Percentiles rank a stretch among this genome's conserved stretches.
phyloP scores from a whole-genome alignment of 2,113 vertebrate species.

The Collichthys lucidus region DNA sequence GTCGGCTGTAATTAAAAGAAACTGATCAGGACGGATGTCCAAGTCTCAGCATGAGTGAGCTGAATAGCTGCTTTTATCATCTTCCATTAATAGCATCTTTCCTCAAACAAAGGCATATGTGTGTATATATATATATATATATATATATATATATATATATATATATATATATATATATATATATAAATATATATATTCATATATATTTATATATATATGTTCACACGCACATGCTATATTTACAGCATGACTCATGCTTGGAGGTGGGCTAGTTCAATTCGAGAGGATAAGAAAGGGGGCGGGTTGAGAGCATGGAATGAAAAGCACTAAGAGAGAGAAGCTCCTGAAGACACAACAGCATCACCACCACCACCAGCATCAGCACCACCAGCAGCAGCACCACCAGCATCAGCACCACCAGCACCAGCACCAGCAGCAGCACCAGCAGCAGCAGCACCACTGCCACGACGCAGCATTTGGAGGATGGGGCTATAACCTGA shows the following conservation, averaged over 20 bases:
- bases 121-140: no score
- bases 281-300: conserved; percentile 34
- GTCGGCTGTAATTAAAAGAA: not conserved
- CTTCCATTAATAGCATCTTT: conserved; percentile 5
- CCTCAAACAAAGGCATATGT: conserved; percentile 15
- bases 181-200: no score
- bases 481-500: conserved; percentile 28
- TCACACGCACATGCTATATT: conserved; percentile 38
- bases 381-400: not conserved
- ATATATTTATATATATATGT: not conserved
- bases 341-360: conserved; percentile 39
- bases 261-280: conserved; percentile 39
- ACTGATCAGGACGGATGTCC: not conserved
- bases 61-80: not conserved
- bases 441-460: not conserved
- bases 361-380: conserved; percentile 19
- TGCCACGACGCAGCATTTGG: conserved; percentile 15
- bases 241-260: conserved; percentile 55
- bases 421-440: not conserved
- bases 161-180: no score
- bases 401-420: not conserved
- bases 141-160: no score
- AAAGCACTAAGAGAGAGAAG: conserved; percentile 18
- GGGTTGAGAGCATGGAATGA: conserved; percentile 49
- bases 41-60: not conserved